Base-by-base conservation (phyloP, 2,113 vertebrate species). In the Plecturocebus donacophilus region DNA sequence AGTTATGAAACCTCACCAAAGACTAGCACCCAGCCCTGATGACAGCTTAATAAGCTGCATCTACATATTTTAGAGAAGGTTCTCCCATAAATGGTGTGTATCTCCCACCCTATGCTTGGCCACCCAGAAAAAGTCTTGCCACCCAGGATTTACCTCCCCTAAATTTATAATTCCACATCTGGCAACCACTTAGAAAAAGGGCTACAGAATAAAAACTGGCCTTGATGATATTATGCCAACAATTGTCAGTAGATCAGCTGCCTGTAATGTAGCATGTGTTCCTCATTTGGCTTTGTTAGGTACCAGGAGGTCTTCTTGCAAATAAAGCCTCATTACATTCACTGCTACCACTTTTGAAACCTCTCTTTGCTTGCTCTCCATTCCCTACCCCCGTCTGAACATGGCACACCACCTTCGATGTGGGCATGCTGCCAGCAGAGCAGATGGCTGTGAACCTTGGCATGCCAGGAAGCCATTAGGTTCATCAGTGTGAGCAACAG, bases 401-500 rank as follows among this genome's bases (percentile, higher is more conserved):
- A 94, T 96, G 98, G 96, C 98, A 91, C 30, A 64, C 77, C 96
- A 98, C 97, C 97, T 98, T 97, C 10, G 54, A 85, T 95, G 73
- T 94, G 98, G 98, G 98, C 98, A 94, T 6, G 8, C 8, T 97
- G 99, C 99, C 99, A 98, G 93, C 90, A 76, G 68, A 96, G 98
- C 99, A 99, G 99, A 99, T 99, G 99, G 98, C 89, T 84, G 93
- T 92, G 97, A 98, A 92, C 95, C 87, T 96, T 95, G 96, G 96
- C 94, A 88, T 98, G 98, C 98, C 98, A 98, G 98, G 97, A 98
- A 98, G 95, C 96, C 95, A 97, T 98, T 98, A 97, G 90, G 90
- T 98, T 98, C 76, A 58, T 98, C 98, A 98, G 97, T 95, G 95
- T 85, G 96, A 97, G 91, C 97, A 90, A 97, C 94, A 90, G 97